phyloP scores from a whole-genome alignment of 2,888 invertebrate species.

The Pollenia griseotomentosa region DNA sequence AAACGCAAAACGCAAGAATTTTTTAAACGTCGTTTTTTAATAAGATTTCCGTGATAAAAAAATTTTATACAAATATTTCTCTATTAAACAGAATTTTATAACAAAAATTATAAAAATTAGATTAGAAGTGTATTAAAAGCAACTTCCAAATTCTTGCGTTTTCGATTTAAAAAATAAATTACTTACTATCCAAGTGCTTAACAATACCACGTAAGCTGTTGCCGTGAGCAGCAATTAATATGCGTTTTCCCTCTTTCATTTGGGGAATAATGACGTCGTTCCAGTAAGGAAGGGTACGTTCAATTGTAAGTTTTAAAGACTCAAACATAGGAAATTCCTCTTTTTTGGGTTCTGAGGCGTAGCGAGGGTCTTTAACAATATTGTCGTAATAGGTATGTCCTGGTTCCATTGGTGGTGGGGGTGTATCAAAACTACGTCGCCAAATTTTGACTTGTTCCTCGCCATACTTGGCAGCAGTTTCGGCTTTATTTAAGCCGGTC shows the following conservation, averaged over 20 bases:
- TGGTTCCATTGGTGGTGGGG: conserved; percentile 93
- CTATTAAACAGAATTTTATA: too few species aligned
- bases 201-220: conserved; percentile 95
- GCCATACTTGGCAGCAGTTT: conserved; percentile 94
- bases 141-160: too few species aligned
- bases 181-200: conserved; percentile 93
- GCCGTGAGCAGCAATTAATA: conserved; percentile 94
- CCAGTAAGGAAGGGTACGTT: conserved; percentile 94
- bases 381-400: conserved; percentile 91
- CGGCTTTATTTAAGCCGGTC: conserved; percentile 94
- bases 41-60: too few species aligned
- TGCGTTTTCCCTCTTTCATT: conserved; percentile 91
- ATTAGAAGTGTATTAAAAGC: too few species aligned
- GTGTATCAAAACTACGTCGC: conserved; percentile 93
- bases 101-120: too few species aligned
- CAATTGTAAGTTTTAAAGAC: conserved; percentile 93
- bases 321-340: conserved; percentile 94
- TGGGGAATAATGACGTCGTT: conserved; percentile 91
- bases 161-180: too few species aligned
- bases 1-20: too few species aligned
- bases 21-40: too few species aligned
- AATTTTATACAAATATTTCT: too few species aligned
- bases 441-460: conserved; percentile 93
- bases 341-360: conserved; percentile 89
- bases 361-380: conserved; percentile 92